Conservation (phyloP, 2,888 invertebrate species). For the Lutraria lutraria region DNA sequence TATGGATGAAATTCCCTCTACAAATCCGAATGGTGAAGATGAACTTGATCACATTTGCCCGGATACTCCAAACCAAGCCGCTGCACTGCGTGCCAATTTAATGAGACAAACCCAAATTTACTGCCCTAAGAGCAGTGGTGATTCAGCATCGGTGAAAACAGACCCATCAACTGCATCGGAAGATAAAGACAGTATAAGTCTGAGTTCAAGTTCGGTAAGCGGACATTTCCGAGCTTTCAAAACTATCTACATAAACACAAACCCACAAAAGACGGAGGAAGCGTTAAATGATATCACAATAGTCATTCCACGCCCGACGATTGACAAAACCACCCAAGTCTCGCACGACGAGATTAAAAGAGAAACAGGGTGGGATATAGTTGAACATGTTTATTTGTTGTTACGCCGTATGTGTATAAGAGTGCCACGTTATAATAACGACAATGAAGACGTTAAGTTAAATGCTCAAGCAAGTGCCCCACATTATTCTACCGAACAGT, state of each 20-base stretch:
- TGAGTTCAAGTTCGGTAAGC: slow-evolving; percentile 31
- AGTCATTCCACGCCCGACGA: slow-evolving; percentile 63
- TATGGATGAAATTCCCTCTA: neutral
- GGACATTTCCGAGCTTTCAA: slow-evolving; percentile 41
- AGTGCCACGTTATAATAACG: slow-evolving; percentile 19
- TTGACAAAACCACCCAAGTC: slow-evolving; percentile 70
- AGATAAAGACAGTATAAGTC: neutral
- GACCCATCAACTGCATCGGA: slow-evolving; percentile 32
- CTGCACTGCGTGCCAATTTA: slow-evolving; percentile 28
- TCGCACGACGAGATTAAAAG: slow-evolving; percentile 68
- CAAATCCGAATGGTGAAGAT: neutral
- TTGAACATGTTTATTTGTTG: slow-evolving; percentile 55
- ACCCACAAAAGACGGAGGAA: neutral
- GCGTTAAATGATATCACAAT: slow-evolving; percentile 36
- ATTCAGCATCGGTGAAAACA: slow-evolving; percentile 47
- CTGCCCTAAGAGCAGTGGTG: slow-evolving; percentile 48
- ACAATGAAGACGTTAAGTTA: too few relatives aligned
- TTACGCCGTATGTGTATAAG: slow-evolving; percentile 54
- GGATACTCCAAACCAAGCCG: slow-evolving; percentile 11
- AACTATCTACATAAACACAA: slow-evolving; percentile 49
- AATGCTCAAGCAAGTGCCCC: neutral
- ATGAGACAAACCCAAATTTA: slow-evolving; percentile 50
- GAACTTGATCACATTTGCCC: neutral
- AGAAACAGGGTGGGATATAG: slow-evolving; percentile 74
- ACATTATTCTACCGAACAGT: neutral